Evolutionary conservation across 2,888 invertebrate species (phyloP).

Genomic region (Allophyes oxyacanthae): DNA sequence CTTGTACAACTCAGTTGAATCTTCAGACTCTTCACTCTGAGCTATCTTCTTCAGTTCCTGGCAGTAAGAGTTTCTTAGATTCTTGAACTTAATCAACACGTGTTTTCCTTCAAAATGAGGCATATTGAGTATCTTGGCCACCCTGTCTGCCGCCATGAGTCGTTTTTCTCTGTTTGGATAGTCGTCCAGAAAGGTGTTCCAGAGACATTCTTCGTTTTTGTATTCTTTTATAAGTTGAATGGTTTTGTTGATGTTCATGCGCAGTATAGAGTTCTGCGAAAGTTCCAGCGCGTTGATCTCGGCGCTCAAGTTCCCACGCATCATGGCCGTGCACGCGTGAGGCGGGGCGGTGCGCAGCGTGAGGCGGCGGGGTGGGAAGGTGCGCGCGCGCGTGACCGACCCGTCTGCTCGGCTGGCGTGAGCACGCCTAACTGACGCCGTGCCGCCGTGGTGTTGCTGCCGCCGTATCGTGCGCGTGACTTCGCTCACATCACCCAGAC

Average conservation of each 20-base stretch:
- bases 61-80: constrained; percentile 72
- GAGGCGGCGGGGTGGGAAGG: constrained; percentile 5
- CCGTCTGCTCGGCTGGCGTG: constrained; percentile 57
- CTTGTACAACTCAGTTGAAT: constrained; percentile 51
- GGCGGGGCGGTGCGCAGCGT: constrained; percentile 1
- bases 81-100: constrained; percentile 75
- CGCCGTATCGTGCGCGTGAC: too few relatives aligned
- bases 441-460: constrained; percentile 39
- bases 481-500: constrained; percentile 36
- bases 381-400: constrained; percentile 33
- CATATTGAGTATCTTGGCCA: constrained; percentile 66
- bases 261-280: constrained; percentile 55
- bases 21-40: constrained; percentile 36
- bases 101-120: constrained; percentile 67
- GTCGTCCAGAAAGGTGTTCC: constrained; percentile 63
- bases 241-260: constrained; percentile 64
- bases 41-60: constrained; percentile 76
- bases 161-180: constrained; percentile 63
- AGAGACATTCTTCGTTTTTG: constrained; percentile 66
- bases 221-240: constrained; percentile 67
- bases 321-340: constrained; percentile 21
- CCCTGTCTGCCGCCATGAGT: constrained; percentile 58
- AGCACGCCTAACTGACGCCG: constrained; percentile 57
- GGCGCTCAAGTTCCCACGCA: constrained; percentile 40
- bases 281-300: constrained; percentile 20